Base-by-base conservation (phyloP, 2,888 invertebrate genomes). In the Amphipyra tragopoginis region DNA sequence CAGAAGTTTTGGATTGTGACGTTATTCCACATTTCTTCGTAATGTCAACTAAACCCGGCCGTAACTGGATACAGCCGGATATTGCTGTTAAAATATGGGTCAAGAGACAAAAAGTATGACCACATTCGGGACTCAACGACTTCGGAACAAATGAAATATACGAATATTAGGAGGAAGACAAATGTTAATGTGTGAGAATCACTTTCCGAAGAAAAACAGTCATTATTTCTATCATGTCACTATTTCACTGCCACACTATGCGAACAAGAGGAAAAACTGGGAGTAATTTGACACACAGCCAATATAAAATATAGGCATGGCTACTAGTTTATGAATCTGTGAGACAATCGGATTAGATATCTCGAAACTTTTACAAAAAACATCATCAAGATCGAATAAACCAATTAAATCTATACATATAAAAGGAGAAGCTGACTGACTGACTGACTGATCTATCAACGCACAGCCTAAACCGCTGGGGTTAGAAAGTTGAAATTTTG, bases 1-100 rank as follows among this genome's bases (percentile, higher is more conserved):
- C 36, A 5, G 7, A 13, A 36, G 56, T 21, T 56, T 38, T 5
- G 14, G 36, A 34, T 15, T 15, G 11, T 13, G 33, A 9, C 53
- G 8, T 40, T n/a, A 15, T 44, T 52, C 21, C 10, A 9, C 8
- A n/a, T 34, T 50, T 54, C 44, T 14, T 21, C 5, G 45, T 36
- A 21, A 53, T 45, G 44, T 4, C 15, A 45, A 49, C 51, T 42
- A 47, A 57, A 58, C 49, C 60, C 29, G 38, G 15, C 9, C 47
- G 65, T 62, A 75, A 68, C 69, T 36, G 21, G 69, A 74, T 77
- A 71, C 43, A n/a, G 14, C 54, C 60, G 72, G 79, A 77, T 64
- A 76, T 75, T 71, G 40, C 57, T 47, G 49, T 47, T 60, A 61
- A 75, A 75, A 79, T 79, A 50, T 73, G 54, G 76, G 77, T 70